Evolutionary conservation across 1,140 invertebrate species (phyloP).

Genomic region (Drosophila grimshawi): DNA sequence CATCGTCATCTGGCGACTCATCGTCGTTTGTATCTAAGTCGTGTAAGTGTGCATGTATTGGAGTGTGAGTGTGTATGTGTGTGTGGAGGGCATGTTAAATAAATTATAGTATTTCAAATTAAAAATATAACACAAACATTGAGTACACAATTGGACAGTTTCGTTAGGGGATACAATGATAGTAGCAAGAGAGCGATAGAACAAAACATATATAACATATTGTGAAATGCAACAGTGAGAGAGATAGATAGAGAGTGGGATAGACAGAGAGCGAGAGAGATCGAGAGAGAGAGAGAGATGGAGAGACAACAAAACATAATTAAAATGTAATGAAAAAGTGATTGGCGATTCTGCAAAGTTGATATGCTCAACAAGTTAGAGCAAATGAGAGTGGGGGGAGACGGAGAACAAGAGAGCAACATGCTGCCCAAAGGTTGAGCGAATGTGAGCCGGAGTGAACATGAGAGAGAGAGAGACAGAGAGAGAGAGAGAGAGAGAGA

Average conservation of each 20-base stretch:
- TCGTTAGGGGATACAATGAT: not conserved
- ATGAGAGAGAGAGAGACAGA: not conserved
- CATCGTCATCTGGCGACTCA: constrained; percentile 35
- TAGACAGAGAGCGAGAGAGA: not conserved
- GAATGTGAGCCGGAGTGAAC: not conserved
- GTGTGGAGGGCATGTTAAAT: constrained; percentile 19
- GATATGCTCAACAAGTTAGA: no score
- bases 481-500: constrained; percentile 4
- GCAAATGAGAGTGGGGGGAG: not conserved
- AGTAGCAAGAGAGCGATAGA: constrained; percentile 1
- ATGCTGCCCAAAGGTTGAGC: not conserved
- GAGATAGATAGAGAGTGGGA: not conserved
- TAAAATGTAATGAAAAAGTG: not conserved
- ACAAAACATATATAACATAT: not conserved
- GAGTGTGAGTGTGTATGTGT: constrained; percentile 20
- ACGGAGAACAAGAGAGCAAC: not conserved
- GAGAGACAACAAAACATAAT: not conserved
- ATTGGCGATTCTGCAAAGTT: not conserved
- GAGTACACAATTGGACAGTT: constrained; percentile 3
- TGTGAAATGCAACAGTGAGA: not conserved
- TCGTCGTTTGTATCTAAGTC: constrained; percentile 11
- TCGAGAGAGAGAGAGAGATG: not conserved
- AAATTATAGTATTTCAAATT: constrained; percentile 36
- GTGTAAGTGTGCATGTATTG: constrained; percentile 16
- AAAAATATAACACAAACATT: constrained; percentile 6